phyloP scores from a whole-genome alignment of 2,888 invertebrate genomes.

The Venustoraphidia nigricollis region DNA sequence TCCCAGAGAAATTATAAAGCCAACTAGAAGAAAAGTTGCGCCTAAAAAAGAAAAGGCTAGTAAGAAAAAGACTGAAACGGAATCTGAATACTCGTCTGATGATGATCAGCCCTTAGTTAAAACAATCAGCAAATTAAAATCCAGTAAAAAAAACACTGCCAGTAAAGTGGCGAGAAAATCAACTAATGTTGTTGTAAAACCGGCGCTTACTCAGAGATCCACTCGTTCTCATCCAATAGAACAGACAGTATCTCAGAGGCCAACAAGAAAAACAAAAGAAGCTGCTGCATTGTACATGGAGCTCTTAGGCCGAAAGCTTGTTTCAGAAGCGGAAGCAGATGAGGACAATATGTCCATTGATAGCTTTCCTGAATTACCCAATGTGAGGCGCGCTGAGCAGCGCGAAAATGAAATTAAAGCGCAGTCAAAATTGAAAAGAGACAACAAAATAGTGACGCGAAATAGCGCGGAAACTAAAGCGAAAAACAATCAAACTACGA shows the following conservation, averaged over 20 bases:
- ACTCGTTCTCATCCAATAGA: slow-evolving; percentile 1
- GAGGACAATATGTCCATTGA: slow-evolving; percentile 47
- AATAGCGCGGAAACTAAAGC: not conserved
- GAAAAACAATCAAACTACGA: not conserved
- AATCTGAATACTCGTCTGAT: slow-evolving; percentile 33
- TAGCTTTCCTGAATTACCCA: slow-evolving; percentile 51
- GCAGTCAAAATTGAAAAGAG: slow-evolving; percentile 21
- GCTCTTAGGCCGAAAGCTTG: slow-evolving; percentile 51
- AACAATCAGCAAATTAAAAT: slow-evolving; percentile 6
- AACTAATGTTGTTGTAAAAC: slow-evolving; percentile 3
- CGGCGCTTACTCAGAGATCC: slow-evolving; percentile 1
- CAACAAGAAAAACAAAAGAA: slow-evolving; percentile 57
- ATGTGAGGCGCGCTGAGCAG: slow-evolving; percentile 42
- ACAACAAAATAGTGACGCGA: slow-evolving; percentile 5
- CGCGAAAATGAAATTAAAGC: slow-evolving; percentile 41
- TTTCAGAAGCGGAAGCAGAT: slow-evolving; percentile 42
- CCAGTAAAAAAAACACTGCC: not conserved
- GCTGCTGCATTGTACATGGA: slow-evolving; percentile 62
- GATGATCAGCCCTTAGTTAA: slow-evolving; percentile 32
- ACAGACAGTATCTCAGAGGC: slow-evolving; percentile 25
- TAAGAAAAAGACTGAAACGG: slow-evolving; percentile 12
- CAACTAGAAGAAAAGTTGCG: slow-evolving; percentile 16
- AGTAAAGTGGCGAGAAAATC: not conserved
- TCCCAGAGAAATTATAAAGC: slow-evolving; percentile 22
- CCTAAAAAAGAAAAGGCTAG: slow-evolving; percentile 6